phyloP scores from a whole-genome alignment of 92 coral and sea anemone species.

The Phenganax stokvisi region DNA sequence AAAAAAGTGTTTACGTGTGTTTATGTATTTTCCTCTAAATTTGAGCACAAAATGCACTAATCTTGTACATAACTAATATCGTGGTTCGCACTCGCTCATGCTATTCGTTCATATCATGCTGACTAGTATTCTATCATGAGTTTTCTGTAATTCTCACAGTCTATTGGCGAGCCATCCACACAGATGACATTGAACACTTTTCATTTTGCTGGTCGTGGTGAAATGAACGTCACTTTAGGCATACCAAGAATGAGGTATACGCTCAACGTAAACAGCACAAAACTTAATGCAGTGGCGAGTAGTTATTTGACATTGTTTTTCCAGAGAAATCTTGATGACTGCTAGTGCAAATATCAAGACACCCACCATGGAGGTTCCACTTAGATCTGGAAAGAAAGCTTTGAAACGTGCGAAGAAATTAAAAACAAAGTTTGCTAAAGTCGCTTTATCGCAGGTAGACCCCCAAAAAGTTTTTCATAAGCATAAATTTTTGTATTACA shows the following conservation, averaged over 20 bases:
- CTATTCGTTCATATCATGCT: no score
- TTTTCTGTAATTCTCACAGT: constrained; percentile 44
- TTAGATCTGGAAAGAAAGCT: constrained; percentile 65
- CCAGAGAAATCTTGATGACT: constrained; percentile 92
- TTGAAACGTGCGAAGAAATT: constrained; percentile 70
- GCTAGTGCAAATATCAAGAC: constrained; percentile 94
- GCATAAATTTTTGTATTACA: no score
- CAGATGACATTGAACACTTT: constrained; percentile 98
- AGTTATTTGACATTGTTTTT: neutral
- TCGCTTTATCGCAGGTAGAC: constrained; percentile 66
- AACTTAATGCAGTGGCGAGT: no score
- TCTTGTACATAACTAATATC: no score
- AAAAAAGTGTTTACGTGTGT: no score
- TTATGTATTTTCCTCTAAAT: no score
- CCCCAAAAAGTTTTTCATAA: no score
- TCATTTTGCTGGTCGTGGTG: constrained; percentile 99
- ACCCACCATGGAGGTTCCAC: constrained; percentile 92
- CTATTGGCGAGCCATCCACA: constrained; percentile 96
- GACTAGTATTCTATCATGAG: no score
- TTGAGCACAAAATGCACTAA: no score
- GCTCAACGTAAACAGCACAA: neutral
- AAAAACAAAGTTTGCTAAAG: constrained; percentile 67
- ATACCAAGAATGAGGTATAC: constrained; percentile 88
- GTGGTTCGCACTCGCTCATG: no score
- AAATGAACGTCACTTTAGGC: constrained; percentile 93